Base-by-base conservation (phyloP, 92 coral and sea anemone species). In the Zoanthus sociatus region DNA sequence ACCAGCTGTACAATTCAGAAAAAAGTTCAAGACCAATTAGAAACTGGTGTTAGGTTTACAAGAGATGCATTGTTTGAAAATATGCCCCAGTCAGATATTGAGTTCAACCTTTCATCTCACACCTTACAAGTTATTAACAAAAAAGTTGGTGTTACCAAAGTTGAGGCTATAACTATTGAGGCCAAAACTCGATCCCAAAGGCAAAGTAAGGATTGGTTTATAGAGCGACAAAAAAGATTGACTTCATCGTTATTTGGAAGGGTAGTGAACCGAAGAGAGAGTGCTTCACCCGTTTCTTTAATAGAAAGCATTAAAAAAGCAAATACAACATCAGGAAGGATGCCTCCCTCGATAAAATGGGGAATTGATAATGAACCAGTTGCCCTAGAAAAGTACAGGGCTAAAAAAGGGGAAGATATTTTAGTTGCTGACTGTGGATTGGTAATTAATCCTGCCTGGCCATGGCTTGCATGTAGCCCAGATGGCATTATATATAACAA, bases 1-100 rank as follows among this genome's bases (percentile, higher is more conserved):
- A 55, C n/a, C n/a, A n/a, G n/a, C n/a, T n/a, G n/a, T 56, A 56
- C 64, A 10, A 56, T 56, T 56, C 64, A 56, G 64, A 56, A 56
- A 56, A 78, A 63, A 78, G 42, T 53, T 78, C 84, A 78, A 20
- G 84, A 78, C 84, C 84, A n/a, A 66, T 63, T 56, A 53, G 84
- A 78, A 78, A 53, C 84, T 58, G 84, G 84, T 78, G 71, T 78
- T 78, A 53, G 69, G 84, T 78, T 78, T 78, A 56, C 70, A 78
- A 78, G 68, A 78, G 56, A 78, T 44, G 69, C 69, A 54, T 78
- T 78, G 46, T 78, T 78, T 78, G 84, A 78, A 55, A 78, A 78
- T 78, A 78, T 78, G 84, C 71, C 84, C 66, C 84, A 78, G 84
- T 78, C 84, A 54, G 71, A 78, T 78, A 58, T 68, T 78, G 84